Evolutionary conservation across 2,113 vertebrate species (phyloP).

Genomic region (Pteropus alecto): DNA sequence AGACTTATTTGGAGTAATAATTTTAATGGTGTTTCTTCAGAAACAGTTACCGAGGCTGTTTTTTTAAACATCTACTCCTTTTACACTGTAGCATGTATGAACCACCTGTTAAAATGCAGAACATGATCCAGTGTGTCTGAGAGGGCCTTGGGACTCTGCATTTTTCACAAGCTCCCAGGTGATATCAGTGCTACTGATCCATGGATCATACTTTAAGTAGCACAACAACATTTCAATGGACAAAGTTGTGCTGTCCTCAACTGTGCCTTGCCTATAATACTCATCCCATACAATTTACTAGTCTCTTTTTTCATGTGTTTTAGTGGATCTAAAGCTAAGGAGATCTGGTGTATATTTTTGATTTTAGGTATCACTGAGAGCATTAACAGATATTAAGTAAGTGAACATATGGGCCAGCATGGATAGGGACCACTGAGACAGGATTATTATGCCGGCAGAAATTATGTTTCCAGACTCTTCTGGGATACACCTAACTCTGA

Average conservation of each 20-base stretch:
- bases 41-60: not conserved
- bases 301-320: not conserved
- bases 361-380: not conserved
- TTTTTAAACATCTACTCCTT: not conserved
- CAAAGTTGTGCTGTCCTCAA: not conserved
- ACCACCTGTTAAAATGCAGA: constrained; percentile 10
- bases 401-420: not conserved
- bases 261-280: not conserved
- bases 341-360: not conserved
- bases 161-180: not conserved
- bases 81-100: not conserved
- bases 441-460: not conserved
- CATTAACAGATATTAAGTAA: not conserved
- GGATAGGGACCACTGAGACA: not conserved
- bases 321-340: not conserved
- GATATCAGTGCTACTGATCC: not conserved
- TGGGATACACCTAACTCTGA: not conserved
- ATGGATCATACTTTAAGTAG: not conserved
- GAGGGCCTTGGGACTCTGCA: not conserved
- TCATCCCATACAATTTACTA: not conserved
- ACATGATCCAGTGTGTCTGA: not conserved
- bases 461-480: constrained; percentile 11
- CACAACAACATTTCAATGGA: not conserved
- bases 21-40: not conserved
- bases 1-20: constrained; percentile 11